These are phyloP conservation scores for Rotaria sp. DNA, from an alignment of 2,888 invertebrate species.

Conservation along the genomic window DNA sequence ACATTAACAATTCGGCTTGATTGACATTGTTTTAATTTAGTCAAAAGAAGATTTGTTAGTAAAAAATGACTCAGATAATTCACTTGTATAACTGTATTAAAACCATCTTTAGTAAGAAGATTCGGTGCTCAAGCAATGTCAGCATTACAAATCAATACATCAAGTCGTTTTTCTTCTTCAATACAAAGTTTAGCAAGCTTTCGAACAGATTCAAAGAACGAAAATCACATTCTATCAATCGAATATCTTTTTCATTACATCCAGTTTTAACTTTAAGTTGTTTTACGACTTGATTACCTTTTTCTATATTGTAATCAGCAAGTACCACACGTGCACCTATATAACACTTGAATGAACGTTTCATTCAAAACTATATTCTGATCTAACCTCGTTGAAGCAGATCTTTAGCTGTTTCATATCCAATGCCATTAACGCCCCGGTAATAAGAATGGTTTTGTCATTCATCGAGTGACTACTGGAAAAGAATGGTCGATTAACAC, in stretches of 20 bases:
- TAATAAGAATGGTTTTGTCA: slow-evolving; percentile 67
- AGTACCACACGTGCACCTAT: slow-evolving; percentile 33
- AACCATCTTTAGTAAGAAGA: neutral
- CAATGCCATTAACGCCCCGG: slow-evolving; percentile 75
- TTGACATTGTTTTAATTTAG: slow-evolving; percentile 48
- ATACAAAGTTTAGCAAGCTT: neutral
- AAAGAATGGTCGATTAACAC: neutral
- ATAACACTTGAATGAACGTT: neutral
- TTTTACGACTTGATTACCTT: slow-evolving; percentile 11
- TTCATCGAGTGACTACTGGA: slow-evolving; percentile 47
- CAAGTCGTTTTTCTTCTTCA: neutral
- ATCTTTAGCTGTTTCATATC: slow-evolving; percentile 67
- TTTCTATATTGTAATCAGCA: slow-evolving; percentile 26
- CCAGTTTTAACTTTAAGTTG: neutral
- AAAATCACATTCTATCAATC: neutral
- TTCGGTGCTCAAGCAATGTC: neutral
- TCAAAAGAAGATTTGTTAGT: slow-evolving; percentile 50
- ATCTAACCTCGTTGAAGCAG: slow-evolving; percentile 61
- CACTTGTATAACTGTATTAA: slow-evolving; percentile 47
- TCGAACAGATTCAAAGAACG: neutral
- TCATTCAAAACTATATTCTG: neutral
- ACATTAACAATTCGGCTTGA: slow-evolving; percentile 52
- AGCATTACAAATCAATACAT: neutral
- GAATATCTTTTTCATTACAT: neutral
- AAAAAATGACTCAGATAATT: slow-evolving; percentile 43